Percentiles rank a stretch among this genome's conserved stretches.
Evolutionary conservation across 2,113 vertebrate species (phyloP).

Genomic region (Vulpes vulpes): DNA sequence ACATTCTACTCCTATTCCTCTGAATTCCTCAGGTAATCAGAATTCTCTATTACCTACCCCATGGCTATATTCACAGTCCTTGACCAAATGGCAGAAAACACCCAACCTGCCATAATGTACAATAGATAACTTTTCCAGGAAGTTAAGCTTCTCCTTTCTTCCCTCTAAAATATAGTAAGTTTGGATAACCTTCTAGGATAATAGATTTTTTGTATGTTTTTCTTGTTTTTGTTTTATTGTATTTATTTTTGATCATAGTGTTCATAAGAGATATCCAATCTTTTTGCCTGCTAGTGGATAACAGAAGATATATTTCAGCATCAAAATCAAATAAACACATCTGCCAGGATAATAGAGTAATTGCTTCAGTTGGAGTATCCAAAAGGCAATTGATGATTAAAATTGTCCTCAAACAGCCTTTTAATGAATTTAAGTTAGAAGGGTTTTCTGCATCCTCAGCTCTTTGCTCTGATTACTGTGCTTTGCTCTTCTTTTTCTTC

Average conservation of each 20-base stretch:
- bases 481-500: neutral
- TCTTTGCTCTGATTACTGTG: neutral
- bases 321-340: neutral
- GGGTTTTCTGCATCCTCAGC: neutral
- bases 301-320: neutral
- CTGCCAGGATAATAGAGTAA: neutral
- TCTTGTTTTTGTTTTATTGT: neutral
- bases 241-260: neutral
- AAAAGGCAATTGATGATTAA: neutral
- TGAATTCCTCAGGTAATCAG: neutral
- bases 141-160: neutral
- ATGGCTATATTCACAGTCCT: neutral
- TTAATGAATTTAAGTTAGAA: neutral
- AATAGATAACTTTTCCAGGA: neutral
- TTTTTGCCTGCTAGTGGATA: neutral
- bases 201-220: neutral
- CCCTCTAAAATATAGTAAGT: constrained; percentile 15
- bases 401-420: neutral
- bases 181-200: neutral
- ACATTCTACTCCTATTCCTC: neutral
- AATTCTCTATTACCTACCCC: neutral
- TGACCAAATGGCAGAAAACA: neutral
- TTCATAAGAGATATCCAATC: neutral
- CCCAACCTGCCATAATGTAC: fast-evolving
- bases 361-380: neutral